Conservation (phyloP, 2,888 invertebrate genomes). For the Drosophila dives region DNA sequence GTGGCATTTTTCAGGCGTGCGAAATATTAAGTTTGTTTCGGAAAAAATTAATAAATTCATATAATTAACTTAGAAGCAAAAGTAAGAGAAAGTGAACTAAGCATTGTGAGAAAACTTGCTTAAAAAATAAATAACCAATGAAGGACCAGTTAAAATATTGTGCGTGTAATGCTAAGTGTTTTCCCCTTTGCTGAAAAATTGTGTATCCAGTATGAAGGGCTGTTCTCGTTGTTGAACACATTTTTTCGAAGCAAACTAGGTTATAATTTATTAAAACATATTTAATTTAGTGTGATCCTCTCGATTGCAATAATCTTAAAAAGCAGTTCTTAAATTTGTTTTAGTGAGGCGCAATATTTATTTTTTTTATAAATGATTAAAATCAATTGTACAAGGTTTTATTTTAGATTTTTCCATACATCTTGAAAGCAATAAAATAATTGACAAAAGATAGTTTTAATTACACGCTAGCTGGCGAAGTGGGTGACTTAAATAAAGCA, state of each 20-base stretch:
- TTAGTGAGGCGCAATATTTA: not conserved
- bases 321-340: not conserved
- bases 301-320: not conserved
- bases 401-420: not conserved
- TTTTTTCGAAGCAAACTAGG: conserved; percentile 3
- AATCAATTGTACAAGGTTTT: not conserved
- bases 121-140: conserved; percentile 18
- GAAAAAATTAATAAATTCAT: conserved; percentile 27
- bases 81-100: conserved; percentile 7
- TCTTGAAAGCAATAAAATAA: not conserved
- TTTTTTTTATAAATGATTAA: not conserved
- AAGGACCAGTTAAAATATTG: conserved; percentile 11
- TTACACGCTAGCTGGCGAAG: not conserved
- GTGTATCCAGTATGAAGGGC: conserved; percentile 62
- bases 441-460: not conserved
- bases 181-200: conserved; percentile 60
- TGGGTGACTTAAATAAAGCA: not conserved
- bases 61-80: not conserved
- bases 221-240: conserved; percentile 8
- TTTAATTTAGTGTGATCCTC: not conserved
- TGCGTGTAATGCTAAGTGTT: conserved; percentile 14
- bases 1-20: conserved; percentile 73
- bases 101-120: conserved; percentile 6
- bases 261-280: not conserved
- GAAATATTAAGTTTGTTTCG: conserved; percentile 36